Conservation (phyloP, 2,888 invertebrate species). For the Phyllotreta striolata region DNA sequence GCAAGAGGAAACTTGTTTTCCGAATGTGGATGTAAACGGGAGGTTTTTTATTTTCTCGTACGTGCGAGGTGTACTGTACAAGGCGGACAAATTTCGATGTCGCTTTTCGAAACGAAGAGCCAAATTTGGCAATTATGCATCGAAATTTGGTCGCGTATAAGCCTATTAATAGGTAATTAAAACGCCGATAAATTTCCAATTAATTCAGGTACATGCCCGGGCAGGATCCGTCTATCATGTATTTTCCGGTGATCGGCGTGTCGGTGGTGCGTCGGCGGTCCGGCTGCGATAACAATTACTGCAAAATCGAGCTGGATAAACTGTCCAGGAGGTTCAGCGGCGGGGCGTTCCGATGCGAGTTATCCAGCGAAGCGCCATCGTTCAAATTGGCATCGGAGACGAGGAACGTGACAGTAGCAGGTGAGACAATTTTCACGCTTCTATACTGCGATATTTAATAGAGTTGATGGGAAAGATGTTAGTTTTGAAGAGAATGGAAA, state of each 20-base stretch:
- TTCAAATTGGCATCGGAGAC: constrained; percentile 66
- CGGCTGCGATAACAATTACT: constrained; percentile 54
- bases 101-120: no score
- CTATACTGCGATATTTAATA: not conserved
- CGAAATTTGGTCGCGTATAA: not conserved
- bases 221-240: constrained; percentile 45
- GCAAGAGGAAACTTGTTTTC: no score
- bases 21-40: no score
- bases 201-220: constrained; percentile 52
- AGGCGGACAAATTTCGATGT: no score
- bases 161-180: constrained; percentile 3
- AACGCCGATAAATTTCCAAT: constrained; percentile 6
- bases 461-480: no score
- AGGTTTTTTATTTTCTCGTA: no score
- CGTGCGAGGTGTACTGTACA: no score
- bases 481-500: no score
- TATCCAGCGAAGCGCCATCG: constrained; percentile 69
- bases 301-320: constrained; percentile 58
- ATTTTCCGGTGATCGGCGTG: constrained; percentile 55
- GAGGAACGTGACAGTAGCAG: constrained; percentile 68
- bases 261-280: constrained; percentile 50
- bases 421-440: constrained; percentile 54
- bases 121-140: not conserved
- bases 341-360: constrained; percentile 70
- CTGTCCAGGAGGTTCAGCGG: constrained; percentile 57